Evolutionary conservation across 2,888 invertebrate genomes (phyloP).

Genomic region (Alsophila aescularia): DNA sequence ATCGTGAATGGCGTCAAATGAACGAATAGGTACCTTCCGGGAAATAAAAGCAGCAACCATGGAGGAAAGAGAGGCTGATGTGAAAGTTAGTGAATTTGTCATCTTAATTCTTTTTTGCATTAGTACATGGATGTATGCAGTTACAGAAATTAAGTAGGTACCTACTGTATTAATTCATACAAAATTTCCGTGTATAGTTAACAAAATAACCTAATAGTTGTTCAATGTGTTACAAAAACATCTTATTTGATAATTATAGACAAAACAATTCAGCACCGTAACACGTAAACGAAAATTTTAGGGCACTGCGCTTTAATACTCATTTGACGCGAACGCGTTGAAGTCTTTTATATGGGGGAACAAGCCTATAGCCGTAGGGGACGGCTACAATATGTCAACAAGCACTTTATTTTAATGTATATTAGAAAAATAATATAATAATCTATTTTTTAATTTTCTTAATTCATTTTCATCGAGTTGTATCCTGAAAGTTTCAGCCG

Average conservation of each 20-base stretch:
- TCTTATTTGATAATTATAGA: no score
- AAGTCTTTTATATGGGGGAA: constrained; percentile 23
- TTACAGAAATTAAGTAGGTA: background rate
- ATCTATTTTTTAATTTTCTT: no score
- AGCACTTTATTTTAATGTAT: no score
- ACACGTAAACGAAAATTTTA: no score
- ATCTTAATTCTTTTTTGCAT: constrained; percentile 32
- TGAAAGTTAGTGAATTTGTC: constrained; percentile 58
- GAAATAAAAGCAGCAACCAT: constrained; percentile 47
- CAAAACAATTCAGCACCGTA: no score
- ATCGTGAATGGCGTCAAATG: constrained; percentile 25
- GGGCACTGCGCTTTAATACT: background rate
- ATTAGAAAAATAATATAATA: no score
- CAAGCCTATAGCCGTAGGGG: background rate
- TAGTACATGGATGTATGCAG: background rate
- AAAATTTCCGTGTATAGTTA: no score
- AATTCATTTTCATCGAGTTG: no score
- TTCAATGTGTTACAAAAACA: no score
- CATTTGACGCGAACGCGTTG: constrained; percentile 26
- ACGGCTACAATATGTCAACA: background rate
- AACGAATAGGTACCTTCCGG: constrained; percentile 31
- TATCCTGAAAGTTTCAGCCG: no score
- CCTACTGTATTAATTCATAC: no score
- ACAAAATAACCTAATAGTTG: no score
- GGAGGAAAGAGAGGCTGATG: constrained; percentile 42